phyloP scores from a whole-genome alignment of 2,888 invertebrate species.

The Nasonovia ribisnigri region DNA sequence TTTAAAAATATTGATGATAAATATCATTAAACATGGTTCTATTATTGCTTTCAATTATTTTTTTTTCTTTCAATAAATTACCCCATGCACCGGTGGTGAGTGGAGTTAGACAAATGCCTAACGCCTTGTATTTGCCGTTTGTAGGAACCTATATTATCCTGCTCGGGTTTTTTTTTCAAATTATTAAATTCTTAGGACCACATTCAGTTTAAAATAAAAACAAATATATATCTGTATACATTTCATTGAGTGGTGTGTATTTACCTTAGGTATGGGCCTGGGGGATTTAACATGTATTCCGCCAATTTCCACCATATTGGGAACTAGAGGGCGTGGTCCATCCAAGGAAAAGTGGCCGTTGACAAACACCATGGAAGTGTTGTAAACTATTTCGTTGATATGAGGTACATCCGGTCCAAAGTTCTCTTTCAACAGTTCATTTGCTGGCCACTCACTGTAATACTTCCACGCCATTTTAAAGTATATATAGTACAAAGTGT shows the following conservation, averaged over 20 bases:
- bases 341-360: slow-evolving; percentile 74
- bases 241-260: not conserved
- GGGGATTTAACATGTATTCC: slow-evolving; percentile 71
- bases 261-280: slow-evolving; percentile 66
- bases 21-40: not conserved
- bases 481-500: slow-evolving; percentile 63
- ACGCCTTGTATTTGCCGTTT: not conserved
- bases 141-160: not conserved
- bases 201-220: not conserved
- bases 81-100: not conserved
- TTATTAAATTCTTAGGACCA: not conserved
- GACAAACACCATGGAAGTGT: slow-evolving; percentile 72
- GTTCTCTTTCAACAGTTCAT: slow-evolving; percentile 62
- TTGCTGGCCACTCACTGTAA: slow-evolving; percentile 65
- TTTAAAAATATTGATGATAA: not conserved
- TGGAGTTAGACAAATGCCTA: not conserved
- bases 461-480: slow-evolving; percentile 38
- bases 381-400: slow-evolving; percentile 67
- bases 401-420: slow-evolving; percentile 66
- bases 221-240: not conserved
- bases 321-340: slow-evolving; percentile 72
- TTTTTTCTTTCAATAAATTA: not conserved
- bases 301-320: slow-evolving; percentile 75
- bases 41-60: not conserved
- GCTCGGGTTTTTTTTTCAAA: not conserved